phyloP scores from a whole-genome alignment of 2,797 vertebrate species.

The Vespertilio murinus region DNA sequence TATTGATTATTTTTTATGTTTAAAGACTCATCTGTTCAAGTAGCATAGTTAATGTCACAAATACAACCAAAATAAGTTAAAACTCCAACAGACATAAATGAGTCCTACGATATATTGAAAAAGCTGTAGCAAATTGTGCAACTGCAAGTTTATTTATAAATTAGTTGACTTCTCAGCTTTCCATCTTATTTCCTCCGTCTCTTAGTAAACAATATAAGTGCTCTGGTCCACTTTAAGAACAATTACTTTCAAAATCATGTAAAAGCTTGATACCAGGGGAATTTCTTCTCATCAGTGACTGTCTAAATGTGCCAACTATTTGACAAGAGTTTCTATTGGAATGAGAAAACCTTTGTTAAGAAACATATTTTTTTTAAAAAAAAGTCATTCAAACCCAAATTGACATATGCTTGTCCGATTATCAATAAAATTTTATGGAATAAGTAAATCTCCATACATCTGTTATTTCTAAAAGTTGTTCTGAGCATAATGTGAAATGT shows the following conservation, averaged over 20 bases:
- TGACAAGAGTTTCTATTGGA: background rate
- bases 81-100: background rate
- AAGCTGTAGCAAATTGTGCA: background rate
- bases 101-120: background rate
- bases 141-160: constrained; percentile 12
- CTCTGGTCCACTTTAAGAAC: background rate
- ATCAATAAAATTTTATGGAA: background rate
- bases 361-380: background rate
- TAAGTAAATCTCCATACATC: background rate
- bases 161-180: constrained; percentile 20
- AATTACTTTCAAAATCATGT: background rate
- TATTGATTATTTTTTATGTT: constrained; percentile 59
- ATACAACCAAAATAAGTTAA: background rate
- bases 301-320: background rate
- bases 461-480: background rate
- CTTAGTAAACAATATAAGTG: background rate
- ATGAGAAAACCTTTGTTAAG: background rate
- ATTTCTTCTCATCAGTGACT: background rate
- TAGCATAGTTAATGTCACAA: constrained; percentile 41
- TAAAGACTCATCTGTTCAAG: constrained; percentile 45
- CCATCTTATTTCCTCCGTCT: background rate
- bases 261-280: background rate
- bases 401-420: too few species aligned
- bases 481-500: background rate
- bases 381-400: background rate